phyloP scores from a whole-genome alignment of 92 coral and sea anemone genomes.

The Hydrozoanthus gracilis region DNA sequence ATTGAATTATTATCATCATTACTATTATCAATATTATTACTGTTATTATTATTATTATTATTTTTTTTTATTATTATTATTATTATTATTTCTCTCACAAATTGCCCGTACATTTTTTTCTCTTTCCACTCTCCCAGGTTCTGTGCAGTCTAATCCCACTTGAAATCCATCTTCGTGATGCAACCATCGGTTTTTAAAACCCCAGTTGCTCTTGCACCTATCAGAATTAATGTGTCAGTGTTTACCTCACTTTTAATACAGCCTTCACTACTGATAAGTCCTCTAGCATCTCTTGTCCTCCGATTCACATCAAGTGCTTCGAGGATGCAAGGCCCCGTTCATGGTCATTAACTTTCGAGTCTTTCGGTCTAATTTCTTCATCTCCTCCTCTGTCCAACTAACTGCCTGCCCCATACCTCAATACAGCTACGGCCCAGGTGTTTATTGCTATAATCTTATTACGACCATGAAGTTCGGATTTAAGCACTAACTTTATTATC shows the following conservation, averaged over 20 bases:
- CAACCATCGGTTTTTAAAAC: slow-evolving; percentile 12
- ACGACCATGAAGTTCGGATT: no score
- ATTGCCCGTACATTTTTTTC: background rate
- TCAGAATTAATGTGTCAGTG: slow-evolving; percentile 22
- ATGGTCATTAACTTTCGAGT: slow-evolving; percentile 37
- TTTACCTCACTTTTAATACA: slow-evolving; percentile 25
- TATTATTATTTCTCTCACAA: background rate
- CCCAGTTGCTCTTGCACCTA: slow-evolving; percentile 8
- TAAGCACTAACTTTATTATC: no score
- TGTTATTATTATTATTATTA: no score
- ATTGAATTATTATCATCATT: no score
- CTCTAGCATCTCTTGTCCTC: slow-evolving; percentile 31
- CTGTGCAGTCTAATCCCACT: background rate
- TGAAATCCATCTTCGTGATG: slow-evolving; percentile 22
- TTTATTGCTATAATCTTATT: no score
- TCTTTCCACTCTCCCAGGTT: slow-evolving; percentile 29
- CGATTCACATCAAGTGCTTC: slow-evolving; percentile 20
- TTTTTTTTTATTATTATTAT: no score
- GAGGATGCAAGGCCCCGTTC: slow-evolving; percentile 32
- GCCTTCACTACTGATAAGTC: slow-evolving; percentile 26
- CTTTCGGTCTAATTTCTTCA: slow-evolving; percentile 19
- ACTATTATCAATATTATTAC: no score
- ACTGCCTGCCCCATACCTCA: background rate
- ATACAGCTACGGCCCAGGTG: background rate
- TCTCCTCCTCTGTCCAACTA: background rate